A percentile compares a stretch with the other conserved stretches of the same genome.
These are phyloP conservation scores for Leptinotarsa juncta DNA, from an alignment of 2,888 invertebrate genomes.

Conservation along the genomic window DNA sequence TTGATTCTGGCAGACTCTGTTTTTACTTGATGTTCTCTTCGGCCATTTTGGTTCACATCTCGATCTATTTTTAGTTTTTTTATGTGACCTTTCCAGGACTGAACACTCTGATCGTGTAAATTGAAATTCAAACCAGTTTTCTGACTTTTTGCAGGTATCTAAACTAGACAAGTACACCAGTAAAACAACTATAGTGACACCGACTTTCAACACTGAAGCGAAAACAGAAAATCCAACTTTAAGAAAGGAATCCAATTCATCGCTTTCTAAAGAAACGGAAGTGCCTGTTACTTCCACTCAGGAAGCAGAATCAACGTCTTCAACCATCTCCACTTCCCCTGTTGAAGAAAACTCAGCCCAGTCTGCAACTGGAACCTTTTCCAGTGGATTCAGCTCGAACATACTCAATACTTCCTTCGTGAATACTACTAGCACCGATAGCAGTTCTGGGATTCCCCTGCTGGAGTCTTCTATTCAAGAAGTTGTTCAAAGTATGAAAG, in stretches of 20 bases:
- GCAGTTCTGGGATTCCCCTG: background rate
- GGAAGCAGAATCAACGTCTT: background rate
- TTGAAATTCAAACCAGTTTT: background rate
- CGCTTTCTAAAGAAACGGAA: background rate
- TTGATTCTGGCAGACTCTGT: no score
- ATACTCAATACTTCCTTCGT: background rate
- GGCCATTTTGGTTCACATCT: no score
- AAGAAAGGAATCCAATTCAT: constrained; percentile 8
- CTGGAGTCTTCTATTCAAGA: constrained; percentile 66
- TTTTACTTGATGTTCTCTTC: no score
- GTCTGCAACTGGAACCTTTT: constrained; percentile 51
- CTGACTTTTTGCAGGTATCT: constrained; percentile 31
- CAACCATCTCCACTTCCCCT: background rate
- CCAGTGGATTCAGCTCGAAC: background rate
- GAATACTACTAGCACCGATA: background rate
- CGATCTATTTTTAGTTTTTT: no score
- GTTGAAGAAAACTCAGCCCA: background rate
- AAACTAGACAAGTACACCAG: constrained; percentile 59
- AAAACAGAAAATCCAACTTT: constrained; percentile 30
- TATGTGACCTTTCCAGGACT: no score
- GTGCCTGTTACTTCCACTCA: background rate
- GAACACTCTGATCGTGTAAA: no score
- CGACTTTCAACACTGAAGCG: constrained; percentile 47
- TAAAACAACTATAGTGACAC: constrained; percentile 50
- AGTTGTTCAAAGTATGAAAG: constrained; percentile 56